Base-by-base conservation (phyloP, 1,140 invertebrate species). In the Drosophila miranda region DNA sequence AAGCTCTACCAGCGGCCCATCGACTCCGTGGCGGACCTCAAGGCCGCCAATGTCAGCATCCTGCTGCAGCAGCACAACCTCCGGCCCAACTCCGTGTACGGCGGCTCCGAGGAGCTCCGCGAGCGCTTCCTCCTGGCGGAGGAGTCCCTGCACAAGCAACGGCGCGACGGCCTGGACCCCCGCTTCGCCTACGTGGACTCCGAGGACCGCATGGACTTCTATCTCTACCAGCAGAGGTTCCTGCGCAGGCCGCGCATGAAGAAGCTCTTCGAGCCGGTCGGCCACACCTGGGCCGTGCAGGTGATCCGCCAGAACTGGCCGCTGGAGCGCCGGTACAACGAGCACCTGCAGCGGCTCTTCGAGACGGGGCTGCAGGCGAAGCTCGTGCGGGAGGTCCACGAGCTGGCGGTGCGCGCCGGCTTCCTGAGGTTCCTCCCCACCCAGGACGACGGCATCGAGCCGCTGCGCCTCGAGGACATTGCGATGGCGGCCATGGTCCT, bases 401-500 rank as follows among this genome's bases (percentile, higher is more conserved):
- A 75, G 19, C 6, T 75, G 70, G 72, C 71, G 6, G 19, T 75
- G 1, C 30, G 16, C 19, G 61, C 72, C 0, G 72, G 72, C 23
- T 75, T 75, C 49, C 54, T 75, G 23, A 61, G 59, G 21, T 75
- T 75, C 14, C 13, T 75, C 8, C 61, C 60, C 50, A 75, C 72
- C 3, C 70, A 75, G 53, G 21, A n/a, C 0, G 6, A 43, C 6
- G 48, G 50, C 11, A 73, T 75, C 7, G 72, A 75, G n/a, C 71
- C 72, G 0, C 41, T 75, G 4, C 38, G 62, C 7, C 44, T 75
- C 4, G 53, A 44, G 71, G 70, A 75, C 4, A 75, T 75, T 1
- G 71, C 56, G 46, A 75, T 75, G 72, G 70, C 72, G 19, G 72
- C 61, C 54, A 75, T 75, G 70, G 49, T 75, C 7, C 11, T 75